Evolutionary conservation across 2,888 invertebrate species (phyloP).

Genomic region (Volucella inanis): DNA sequence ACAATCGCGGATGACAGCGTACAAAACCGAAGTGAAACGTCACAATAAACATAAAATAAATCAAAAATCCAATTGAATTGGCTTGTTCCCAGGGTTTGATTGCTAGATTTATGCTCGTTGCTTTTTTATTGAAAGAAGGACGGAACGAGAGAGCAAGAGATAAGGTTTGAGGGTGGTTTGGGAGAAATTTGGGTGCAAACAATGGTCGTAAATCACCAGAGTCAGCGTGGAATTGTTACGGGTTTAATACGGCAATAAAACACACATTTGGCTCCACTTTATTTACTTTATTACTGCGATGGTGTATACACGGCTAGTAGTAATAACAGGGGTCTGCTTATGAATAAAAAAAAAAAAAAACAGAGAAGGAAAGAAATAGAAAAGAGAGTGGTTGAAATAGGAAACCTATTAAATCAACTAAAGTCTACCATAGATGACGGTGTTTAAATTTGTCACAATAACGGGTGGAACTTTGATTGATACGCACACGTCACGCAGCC

Average conservation of each 20-base stretch:
- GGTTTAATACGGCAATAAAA: slow-evolving; percentile 72
- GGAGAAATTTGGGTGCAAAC: slow-evolving; percentile 56
- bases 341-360: neutral
- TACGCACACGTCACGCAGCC: slow-evolving; percentile 77
- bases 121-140: slow-evolving; percentile 50
- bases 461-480: slow-evolving; percentile 76
- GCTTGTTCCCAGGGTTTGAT: slow-evolving; percentile 63
- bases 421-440: slow-evolving; percentile 74
- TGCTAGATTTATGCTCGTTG: slow-evolving; percentile 61
- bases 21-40: slow-evolving; percentile 48
- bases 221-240: slow-evolving; percentile 69
- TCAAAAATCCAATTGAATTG: slow-evolving; percentile 72
- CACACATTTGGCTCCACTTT: slow-evolving; percentile 70
- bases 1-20: slow-evolving; percentile 49
- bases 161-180: slow-evolving; percentile 6
- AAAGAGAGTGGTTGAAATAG: slow-evolving; percentile 27
- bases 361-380: neutral
- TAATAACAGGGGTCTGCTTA: neutral
- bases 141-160: slow-evolving; percentile 15
- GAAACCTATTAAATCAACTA: slow-evolving; percentile 38
- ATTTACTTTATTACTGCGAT: slow-evolving; percentile 57
- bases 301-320: neutral
- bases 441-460: slow-evolving; percentile 76
- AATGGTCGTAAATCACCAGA: slow-evolving; percentile 68
- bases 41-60: slow-evolving; percentile 69